Conservation (phyloP, 2,113 vertebrate genomes). For the Chaetodon auriga region DNA sequence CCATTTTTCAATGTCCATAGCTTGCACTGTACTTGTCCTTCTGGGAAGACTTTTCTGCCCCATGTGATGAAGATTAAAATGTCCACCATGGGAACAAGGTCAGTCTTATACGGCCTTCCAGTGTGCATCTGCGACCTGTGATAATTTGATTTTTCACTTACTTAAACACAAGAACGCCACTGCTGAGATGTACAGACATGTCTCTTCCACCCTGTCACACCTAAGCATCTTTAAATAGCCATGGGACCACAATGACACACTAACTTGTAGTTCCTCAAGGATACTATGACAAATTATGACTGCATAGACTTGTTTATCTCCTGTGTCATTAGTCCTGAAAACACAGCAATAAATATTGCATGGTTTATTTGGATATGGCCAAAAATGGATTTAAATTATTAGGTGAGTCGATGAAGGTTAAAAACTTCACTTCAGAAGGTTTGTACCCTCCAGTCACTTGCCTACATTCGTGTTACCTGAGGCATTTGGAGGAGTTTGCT, state of each 20-base stretch:
- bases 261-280: not conserved
- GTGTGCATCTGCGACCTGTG: not conserved
- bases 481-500: not conserved
- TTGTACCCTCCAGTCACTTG: not conserved
- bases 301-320: not conserved
- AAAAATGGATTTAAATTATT: not conserved
- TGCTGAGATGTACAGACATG: not conserved
- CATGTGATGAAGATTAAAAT: not conserved
- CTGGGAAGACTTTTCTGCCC: not conserved
- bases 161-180: not conserved
- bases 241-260: not conserved
- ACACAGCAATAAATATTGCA: not conserved
- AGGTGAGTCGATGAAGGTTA: not conserved
- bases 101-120: not conserved
- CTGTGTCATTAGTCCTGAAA: not conserved
- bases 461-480: not conserved
- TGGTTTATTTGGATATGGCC: slow-evolving; percentile 6
- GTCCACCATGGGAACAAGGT: slow-evolving; percentile 4
- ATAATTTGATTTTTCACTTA: slow-evolving; percentile 10
- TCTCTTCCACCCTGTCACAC: not conserved
- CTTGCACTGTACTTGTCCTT: not conserved
- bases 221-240: not conserved
- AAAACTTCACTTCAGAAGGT: not conserved
- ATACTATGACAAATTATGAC: not conserved
- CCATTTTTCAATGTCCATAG: not conserved